Percentiles rank a stretch among this genome's conserved stretches.
These are phyloP conservation scores for Tinea pellionella DNA, from an alignment of 2,888 invertebrate genomes.

Conservation along the genomic window DNA sequence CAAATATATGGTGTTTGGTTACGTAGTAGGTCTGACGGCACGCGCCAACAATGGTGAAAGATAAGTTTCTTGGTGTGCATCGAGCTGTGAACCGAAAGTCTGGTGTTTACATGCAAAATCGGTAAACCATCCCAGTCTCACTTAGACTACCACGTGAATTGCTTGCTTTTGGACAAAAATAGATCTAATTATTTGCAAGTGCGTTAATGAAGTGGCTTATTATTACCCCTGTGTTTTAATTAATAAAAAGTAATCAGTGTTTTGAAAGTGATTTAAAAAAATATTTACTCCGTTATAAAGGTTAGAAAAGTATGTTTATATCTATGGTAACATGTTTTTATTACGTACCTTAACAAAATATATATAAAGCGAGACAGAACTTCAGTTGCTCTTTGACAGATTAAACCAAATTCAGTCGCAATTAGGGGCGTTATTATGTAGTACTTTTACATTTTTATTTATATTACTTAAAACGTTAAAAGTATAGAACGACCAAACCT, in stretches of 20 bases:
- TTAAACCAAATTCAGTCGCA: too few relatives aligned
- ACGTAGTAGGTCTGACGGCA: conserved; percentile 27
- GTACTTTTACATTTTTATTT: too few relatives aligned
- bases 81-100: conserved; percentile 68
- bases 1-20: background rate
- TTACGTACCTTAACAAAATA: too few relatives aligned
- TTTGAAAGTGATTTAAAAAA: too few relatives aligned
- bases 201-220: background rate
- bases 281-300: background rate
- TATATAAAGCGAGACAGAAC: too few relatives aligned
- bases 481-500: too few relatives aligned
- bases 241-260: background rate
- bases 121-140: conserved; percentile 51
- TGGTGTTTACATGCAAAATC: conserved; percentile 65
- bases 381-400: too few relatives aligned
- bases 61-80: conserved; percentile 67
- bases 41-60: conserved; percentile 68
- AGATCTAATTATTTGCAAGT: background rate
- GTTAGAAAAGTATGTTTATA: too few relatives aligned
- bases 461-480: too few relatives aligned
- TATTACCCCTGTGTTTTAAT: background rate
- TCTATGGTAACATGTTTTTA: too few relatives aligned
- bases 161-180: background rate
- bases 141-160: conserved; percentile 35
- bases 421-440: too few relatives aligned